Evolutionary conservation across 2,888 invertebrate genomes (phyloP).

Genomic region (Oligia latruncula): DNA sequence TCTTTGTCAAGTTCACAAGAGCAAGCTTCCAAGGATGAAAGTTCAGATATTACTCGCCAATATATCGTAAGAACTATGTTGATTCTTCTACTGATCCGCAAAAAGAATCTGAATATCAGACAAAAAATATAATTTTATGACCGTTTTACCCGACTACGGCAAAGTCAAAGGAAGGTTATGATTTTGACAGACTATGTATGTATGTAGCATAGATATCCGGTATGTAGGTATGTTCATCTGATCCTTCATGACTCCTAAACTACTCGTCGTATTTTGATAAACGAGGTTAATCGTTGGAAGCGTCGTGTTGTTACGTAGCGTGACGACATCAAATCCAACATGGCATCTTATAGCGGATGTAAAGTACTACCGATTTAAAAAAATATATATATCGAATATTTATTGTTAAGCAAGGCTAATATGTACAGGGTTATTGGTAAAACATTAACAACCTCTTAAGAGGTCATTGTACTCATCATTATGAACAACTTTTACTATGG

Average conservation of each 20-base stretch:
- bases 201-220: neutral
- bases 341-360: neutral
- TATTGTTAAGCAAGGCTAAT: too few relatives aligned
- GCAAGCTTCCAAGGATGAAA: constrained; percentile 25
- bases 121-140: neutral
- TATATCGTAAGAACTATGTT: constrained; percentile 46
- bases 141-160: neutral
- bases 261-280: neutral
- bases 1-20: constrained; percentile 34
- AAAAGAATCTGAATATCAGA: neutral
- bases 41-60: constrained; percentile 49
- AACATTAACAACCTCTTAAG: too few relatives aligned
- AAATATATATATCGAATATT: too few relatives aligned
- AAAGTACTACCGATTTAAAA: too few relatives aligned
- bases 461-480: too few relatives aligned
- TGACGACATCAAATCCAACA: neutral
- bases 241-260: neutral
- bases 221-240: neutral
- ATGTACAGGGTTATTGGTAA: too few relatives aligned
- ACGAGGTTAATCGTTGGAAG: neutral
- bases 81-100: constrained; percentile 15
- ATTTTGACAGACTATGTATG: neutral
- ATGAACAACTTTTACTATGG: too few relatives aligned
- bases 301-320: neutral
- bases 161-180: neutral